Conservation (phyloP, 2,888 invertebrate genomes). For the Drosophila nr. perissopoda region DNA sequence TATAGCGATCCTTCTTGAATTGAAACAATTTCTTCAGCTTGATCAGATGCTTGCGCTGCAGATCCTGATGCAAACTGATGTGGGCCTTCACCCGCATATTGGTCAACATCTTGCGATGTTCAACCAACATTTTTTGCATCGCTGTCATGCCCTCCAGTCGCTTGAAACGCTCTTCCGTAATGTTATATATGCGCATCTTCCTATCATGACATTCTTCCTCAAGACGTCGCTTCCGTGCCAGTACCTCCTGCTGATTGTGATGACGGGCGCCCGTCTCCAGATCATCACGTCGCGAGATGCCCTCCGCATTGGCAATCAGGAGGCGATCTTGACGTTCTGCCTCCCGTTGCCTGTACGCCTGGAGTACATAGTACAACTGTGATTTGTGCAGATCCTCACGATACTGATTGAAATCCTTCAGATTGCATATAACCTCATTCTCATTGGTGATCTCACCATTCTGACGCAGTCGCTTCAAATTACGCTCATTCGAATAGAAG, state of each 20-base stretch:
- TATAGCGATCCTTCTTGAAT: slow-evolving; percentile 78
- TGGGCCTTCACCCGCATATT: slow-evolving; percentile 72
- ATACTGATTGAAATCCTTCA: slow-evolving; percentile 89
- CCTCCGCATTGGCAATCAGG: slow-evolving; percentile 82
- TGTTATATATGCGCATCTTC: slow-evolving; percentile 60
- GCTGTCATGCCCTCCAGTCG: slow-evolving; percentile 62
- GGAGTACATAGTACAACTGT: slow-evolving; percentile 86
- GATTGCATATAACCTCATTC: slow-evolving; percentile 87
- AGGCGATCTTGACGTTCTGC: slow-evolving; percentile 78
- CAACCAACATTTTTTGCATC: slow-evolving; percentile 58
- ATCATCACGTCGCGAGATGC: slow-evolving; percentile 78
- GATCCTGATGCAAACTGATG: slow-evolving; percentile 69
- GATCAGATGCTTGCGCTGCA: slow-evolving; percentile 80
- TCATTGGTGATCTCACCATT: slow-evolving; percentile 87
- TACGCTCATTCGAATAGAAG: slow-evolving; percentile 85
- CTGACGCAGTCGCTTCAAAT: slow-evolving; percentile 85
- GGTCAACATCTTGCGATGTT: slow-evolving; percentile 75
- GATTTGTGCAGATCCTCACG: slow-evolving; percentile 87
- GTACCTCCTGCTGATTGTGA: slow-evolving; percentile 66
- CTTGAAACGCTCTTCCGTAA: slow-evolving; percentile 62
- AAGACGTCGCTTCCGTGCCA: slow-evolving; percentile 65
- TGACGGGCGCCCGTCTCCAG: slow-evolving; percentile 60
- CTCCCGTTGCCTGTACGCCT: slow-evolving; percentile 74
- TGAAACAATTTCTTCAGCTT: slow-evolving; percentile 82
- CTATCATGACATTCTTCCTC: slow-evolving; percentile 58